Percentiles rank a stretch among this genome's conserved stretches.
phyloP scores from a whole-genome alignment of 2,888 invertebrate species.

The Caenorhabditis macrosperma region DNA sequence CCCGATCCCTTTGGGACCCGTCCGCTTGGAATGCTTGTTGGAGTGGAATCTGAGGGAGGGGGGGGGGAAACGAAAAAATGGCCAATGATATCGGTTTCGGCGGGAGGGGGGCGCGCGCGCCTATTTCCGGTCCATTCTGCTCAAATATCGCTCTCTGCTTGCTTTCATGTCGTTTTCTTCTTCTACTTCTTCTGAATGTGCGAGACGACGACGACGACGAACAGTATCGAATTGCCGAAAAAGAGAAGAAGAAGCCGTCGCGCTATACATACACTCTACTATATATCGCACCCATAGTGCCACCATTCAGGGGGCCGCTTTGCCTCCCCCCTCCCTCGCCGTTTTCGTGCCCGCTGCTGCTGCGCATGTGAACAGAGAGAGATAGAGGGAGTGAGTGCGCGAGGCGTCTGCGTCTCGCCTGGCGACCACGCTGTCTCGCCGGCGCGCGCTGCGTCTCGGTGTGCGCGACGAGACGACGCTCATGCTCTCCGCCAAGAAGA shows the following conservation, averaged over 20 bases:
- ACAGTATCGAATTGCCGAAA: conserved; percentile 4
- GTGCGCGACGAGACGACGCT: background rate
- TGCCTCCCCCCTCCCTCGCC: conserved; percentile 10
- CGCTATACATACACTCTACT: too few species aligned
- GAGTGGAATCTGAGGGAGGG: background rate
- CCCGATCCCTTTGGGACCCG: too few species aligned
- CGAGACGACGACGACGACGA: background rate
- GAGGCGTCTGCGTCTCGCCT: conserved; percentile 35
- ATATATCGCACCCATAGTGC: too few species aligned
- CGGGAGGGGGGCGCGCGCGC: too few species aligned
- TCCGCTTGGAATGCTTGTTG: too few species aligned
- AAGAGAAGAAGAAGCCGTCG: background rate
- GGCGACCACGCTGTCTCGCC: conserved; percentile 30
- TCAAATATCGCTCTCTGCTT: conserved; percentile 5
- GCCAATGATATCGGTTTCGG: conserved; percentile 38
- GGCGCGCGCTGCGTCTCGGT: background rate
- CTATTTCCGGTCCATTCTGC: conserved; percentile 37
- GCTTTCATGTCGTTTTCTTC: background rate
- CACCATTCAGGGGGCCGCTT: too few species aligned
- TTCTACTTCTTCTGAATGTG: background rate
- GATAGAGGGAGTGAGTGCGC: background rate
- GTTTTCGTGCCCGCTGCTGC: background rate
- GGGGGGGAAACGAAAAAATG: too few species aligned
- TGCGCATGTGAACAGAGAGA: conserved; percentile 27
- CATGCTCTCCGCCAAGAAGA: conserved; percentile 16